Conservation (phyloP, 2,113 vertebrate species). For the Riparia riparia region DNA sequence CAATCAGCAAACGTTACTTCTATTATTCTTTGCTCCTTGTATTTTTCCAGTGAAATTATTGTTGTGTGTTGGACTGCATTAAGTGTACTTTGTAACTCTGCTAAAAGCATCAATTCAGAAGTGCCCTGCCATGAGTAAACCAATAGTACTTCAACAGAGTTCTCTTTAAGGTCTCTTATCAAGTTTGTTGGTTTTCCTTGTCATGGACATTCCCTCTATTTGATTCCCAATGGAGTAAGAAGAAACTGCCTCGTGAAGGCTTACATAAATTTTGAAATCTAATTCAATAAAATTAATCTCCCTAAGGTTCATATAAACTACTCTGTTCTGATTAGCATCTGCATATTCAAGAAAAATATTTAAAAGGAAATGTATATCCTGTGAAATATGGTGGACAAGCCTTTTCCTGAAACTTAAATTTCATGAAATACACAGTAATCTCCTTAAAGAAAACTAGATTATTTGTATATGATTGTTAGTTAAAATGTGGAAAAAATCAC, state of each 20-base stretch:
- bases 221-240: neutral
- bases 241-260: rapidly evolving
- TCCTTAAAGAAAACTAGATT: neutral
- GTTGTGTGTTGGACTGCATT: neutral
- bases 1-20: neutral
- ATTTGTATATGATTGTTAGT: neutral
- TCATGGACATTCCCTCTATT: neutral
- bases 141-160: neutral
- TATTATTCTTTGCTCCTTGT: neutral
- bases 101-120: neutral
- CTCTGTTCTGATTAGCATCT: neutral
- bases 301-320: neutral
- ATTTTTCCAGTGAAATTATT: neutral
- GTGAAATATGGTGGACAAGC: neutral
- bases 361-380: neutral
- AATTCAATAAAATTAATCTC: neutral
- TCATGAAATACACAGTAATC: neutral
- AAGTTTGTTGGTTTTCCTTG: neutral
- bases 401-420: neutral
- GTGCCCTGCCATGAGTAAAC: neutral
- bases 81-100: neutral
- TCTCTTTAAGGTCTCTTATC: neutral
- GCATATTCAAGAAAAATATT: neutral
- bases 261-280: neutral
- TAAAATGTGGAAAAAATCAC: neutral